Evolutionary conservation across 2,797 vertebrate genomes (phyloP), one percentile per base, ranked within the genome.

Genomic region (Bradypodion pumilum): DNA sequence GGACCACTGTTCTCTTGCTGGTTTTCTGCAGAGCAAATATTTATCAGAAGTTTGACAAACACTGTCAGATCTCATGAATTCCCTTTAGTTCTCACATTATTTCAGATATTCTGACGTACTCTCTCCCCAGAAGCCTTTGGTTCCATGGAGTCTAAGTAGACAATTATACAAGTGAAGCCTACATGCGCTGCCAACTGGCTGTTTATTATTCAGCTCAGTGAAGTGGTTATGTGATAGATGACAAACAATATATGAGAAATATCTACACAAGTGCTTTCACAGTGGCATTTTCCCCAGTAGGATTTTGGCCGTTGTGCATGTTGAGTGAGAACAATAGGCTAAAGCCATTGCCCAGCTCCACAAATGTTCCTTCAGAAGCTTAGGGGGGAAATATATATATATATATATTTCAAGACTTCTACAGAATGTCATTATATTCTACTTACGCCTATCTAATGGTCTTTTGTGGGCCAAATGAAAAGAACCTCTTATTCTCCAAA

Each of bases 391-490:
- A 35, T 10, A 27, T 62, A 66, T 65, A 35, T 10, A 27, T 62
- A 66, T 65, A n/a, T 3, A 9, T 4, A 62, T 29, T 49, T 29
- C 0, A 0, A 6, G 52, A 5, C 10, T 44, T 10, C 1, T 9
- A 49, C 0, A 25, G 35, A 77, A 60, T 62, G 25, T 10, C 35
- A n/a, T 32, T 60, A 65, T 19, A 19, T 23, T 63, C 76, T 29
- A 42, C 12, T 66, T n/a, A 32, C 13, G 16, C n/a, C n/a, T 66
- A 15, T 66, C n/a, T 32, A 4, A 66, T 66, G 7, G n/a, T 66
- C 63, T 32, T n/a, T 35, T 66, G 63, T 5, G 63, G n/a, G n/a
- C 63, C 63, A 16, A 66, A 7, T 29, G n/a, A 32, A 13, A 32
- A 66, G n/a, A 62, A 62, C 23, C 27, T 62, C 23, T 25, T 59